Evolutionary conservation across 2,888 invertebrate genomes (phyloP).

Genomic region (Microctonus brassicae): DNA sequence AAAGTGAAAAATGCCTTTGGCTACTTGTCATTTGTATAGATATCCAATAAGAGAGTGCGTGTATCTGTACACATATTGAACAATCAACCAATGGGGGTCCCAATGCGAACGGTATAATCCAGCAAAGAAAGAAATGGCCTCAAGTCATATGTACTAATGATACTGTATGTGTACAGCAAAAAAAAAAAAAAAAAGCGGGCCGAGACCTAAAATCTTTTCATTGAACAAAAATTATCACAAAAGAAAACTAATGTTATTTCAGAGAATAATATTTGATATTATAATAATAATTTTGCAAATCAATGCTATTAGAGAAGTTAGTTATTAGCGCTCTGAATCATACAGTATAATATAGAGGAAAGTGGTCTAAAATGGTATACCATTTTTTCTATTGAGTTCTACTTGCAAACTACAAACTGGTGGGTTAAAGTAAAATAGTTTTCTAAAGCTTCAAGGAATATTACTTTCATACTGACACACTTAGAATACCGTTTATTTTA

Average conservation of each 20-base stretch:
- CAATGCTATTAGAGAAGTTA: neutral
- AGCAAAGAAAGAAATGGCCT: neutral
- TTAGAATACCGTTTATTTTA: too few species aligned
- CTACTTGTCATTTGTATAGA: slow-evolving; percentile 24
- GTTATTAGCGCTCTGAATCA: too few species aligned
- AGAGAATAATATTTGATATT: too few species aligned
- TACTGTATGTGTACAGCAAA: neutral
- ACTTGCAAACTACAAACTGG: too few species aligned
- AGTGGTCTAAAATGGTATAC: too few species aligned
- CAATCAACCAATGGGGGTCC: slow-evolving; percentile 23
- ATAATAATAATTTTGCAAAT: neutral
- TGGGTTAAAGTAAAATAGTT: too few species aligned
- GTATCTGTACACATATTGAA: slow-evolving; percentile 8
- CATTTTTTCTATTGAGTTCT: too few species aligned
- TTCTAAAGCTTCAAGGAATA: too few species aligned
- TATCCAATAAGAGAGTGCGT: slow-evolving; percentile 21
- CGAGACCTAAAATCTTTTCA: neutral
- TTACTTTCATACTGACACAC: too few species aligned
- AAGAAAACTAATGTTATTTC: neutral
- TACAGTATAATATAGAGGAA: too few species aligned
- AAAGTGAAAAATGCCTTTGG: slow-evolving; percentile 4
- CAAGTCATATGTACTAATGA: slow-evolving; percentile 22
- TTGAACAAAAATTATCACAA: neutral
- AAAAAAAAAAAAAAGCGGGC: slow-evolving; percentile 10
- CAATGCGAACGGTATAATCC: slow-evolving; percentile 14